These are phyloP conservation scores for Riparia riparia DNA, from an alignment of 2,113 vertebrate genomes.

Conservation along the genomic window DNA sequence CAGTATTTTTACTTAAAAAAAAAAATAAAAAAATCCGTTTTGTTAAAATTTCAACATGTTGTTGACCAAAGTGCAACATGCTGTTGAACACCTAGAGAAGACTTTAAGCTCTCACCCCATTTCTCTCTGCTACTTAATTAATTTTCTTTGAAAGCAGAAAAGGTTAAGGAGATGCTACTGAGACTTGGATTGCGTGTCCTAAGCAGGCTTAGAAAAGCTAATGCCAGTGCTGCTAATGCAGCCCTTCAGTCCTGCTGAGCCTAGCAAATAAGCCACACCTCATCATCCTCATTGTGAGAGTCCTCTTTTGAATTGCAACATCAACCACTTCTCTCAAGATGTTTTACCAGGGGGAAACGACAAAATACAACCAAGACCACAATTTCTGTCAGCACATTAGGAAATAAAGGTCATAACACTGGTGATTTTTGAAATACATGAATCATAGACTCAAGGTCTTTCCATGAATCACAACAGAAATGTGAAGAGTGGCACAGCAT, in stretches of 20 bases:
- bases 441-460: constrained; percentile 25
- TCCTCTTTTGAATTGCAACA: constrained; percentile 11
- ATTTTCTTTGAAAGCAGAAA: neutral
- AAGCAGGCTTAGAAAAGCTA: neutral
- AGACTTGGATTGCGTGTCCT: neutral
- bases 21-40: neutral
- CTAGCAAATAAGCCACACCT: neutral
- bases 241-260: neutral
- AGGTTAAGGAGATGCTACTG: neutral
- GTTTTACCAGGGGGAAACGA: constrained; percentile 19
- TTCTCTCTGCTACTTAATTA: neutral
- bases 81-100: neutral
- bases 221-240: neutral
- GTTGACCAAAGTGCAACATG: neutral
- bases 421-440: neutral
- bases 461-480: constrained; percentile 41
- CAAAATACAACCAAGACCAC: constrained; percentile 10
- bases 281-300: constrained; percentile 1
- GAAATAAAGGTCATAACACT: constrained; percentile 22
- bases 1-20: neutral
- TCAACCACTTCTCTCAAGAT: constrained; percentile 28
- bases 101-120: neutral
- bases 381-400: constrained; percentile 19
- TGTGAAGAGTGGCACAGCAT: neutral
- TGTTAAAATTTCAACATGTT: neutral